phyloP scores from a whole-genome alignment of 2,113 vertebrate species.

The Dasyornis broadbenti region DNA sequence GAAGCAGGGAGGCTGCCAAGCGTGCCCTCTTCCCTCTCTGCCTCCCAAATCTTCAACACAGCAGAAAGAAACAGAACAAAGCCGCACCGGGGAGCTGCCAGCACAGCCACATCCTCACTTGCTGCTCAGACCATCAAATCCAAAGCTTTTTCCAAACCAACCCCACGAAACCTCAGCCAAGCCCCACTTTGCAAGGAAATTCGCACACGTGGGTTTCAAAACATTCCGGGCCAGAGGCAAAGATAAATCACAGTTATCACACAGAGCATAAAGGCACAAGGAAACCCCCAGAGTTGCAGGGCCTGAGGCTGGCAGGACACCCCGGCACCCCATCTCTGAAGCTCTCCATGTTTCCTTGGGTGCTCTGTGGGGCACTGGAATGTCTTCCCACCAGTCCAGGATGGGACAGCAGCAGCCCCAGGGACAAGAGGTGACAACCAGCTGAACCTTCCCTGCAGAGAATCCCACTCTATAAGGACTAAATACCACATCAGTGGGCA shows the following conservation, averaged over 20 bases:
- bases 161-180: not conserved
- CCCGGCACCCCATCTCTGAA: rapidly evolving
- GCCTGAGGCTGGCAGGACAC: not conserved
- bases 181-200: not conserved
- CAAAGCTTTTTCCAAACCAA: not conserved
- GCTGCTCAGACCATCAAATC: not conserved
- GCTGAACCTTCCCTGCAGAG: not conserved
- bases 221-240: rapidly evolving
- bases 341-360: not conserved
- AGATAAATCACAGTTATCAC: rapidly evolving
- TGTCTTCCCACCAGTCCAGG: rapidly evolving
- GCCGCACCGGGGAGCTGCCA: not conserved
- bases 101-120: rapidly evolving
- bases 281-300: not conserved
- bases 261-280: not conserved
- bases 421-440: not conserved
- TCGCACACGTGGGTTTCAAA: rapidly evolving
- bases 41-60: not conserved
- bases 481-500: rapidly evolving
- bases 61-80: not conserved
- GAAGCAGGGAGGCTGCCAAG: not conserved
- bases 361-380: not conserved
- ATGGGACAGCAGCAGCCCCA: not conserved
- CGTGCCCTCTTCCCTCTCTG: rapidly evolving
- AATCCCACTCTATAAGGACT: not conserved